Percentiles rank a stretch among this genome's conserved stretches.
These are phyloP conservation scores for Gephyroberyx darwinii DNA, from an alignment of 2,797 vertebrate species.

Conservation along the genomic window DNA sequence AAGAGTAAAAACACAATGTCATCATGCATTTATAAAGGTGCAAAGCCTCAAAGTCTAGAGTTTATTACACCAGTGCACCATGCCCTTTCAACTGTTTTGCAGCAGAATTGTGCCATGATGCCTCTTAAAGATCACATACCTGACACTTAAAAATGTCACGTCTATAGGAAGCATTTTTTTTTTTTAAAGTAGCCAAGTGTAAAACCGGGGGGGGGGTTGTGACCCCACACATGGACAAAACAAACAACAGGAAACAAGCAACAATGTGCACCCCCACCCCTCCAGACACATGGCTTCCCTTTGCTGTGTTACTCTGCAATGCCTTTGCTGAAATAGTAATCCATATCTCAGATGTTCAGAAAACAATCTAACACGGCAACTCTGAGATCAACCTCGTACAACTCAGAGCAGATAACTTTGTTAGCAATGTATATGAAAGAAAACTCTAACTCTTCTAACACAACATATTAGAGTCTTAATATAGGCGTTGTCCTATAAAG, in stretches of 20 bases:
- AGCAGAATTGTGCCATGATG: background rate
- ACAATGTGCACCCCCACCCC: constrained; percentile 69
- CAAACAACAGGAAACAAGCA: constrained; percentile 78
- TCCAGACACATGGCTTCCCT: constrained; percentile 34
- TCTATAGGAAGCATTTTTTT: constrained; percentile 33
- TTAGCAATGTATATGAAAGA: background rate
- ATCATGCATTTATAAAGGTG: background rate
- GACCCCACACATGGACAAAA: constrained; percentile 52
- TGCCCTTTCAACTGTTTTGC: background rate
- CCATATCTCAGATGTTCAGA: background rate
- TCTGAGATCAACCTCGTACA: background rate
- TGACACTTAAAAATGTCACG: constrained; percentile 4
- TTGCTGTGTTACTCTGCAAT: constrained; percentile 5
- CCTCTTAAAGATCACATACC: constrained; percentile 1
- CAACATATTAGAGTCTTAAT: background rate
- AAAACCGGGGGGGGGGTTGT: constrained; percentile 7
- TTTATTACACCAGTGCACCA: too few species aligned
- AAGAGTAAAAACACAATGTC: constrained; percentile 8
- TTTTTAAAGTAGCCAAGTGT: constrained; percentile 56
- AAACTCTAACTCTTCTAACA: constrained; percentile 22
- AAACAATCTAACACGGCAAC: background rate
- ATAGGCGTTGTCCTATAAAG: background rate
- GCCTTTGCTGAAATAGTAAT: background rate
- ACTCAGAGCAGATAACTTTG: background rate
- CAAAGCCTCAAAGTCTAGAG: background rate